Conservation (phyloP, 1,140 invertebrate species). For the Drosophila gunungcola region DNA sequence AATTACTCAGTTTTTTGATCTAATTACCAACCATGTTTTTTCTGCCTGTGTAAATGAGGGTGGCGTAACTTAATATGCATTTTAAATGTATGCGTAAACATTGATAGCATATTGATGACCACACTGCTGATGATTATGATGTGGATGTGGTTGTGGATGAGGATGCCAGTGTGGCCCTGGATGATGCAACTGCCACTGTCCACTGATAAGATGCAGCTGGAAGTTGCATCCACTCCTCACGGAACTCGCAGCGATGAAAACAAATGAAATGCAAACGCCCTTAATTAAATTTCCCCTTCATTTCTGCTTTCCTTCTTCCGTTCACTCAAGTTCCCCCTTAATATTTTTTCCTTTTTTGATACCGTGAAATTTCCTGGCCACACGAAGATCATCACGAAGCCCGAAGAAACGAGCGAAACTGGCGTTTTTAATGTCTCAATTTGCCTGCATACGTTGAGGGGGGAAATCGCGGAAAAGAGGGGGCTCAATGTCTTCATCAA, state of each 20-base stretch:
- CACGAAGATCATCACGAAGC: conserved; percentile 55
- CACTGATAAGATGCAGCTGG: conserved; percentile 70
- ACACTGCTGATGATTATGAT: conserved; percentile 25
- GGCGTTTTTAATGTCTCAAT: conserved; percentile 80
- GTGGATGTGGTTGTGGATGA: conserved; percentile 3
- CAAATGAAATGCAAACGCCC: conserved; percentile 79
- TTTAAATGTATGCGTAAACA: conserved; percentile 80
- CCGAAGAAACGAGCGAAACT: conserved; percentile 35
- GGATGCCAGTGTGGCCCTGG: conserved; percentile 9
- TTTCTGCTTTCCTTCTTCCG: conserved; percentile 30
- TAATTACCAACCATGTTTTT: background rate
- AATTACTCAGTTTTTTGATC: background rate
- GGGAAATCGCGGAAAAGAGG: conserved; percentile 4
- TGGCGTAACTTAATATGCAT: conserved; percentile 69
- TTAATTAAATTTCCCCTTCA: conserved; percentile 70
- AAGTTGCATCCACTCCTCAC: conserved; percentile 11
- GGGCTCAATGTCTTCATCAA: conserved; percentile 76
- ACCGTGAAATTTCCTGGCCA: conserved; percentile 56
- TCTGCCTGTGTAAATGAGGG: conserved; percentile 11
- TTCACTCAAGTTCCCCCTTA: conserved; percentile 17
- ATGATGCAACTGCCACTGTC: conserved; percentile 70
- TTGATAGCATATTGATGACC: conserved; percentile 79
- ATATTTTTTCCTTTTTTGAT: conserved; percentile 2
- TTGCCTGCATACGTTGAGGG: conserved; percentile 52
- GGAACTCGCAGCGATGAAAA: conserved; percentile 58